Percentiles rank a stretch among this genome's conserved stretches.
Conservation (phyloP, 2,113 vertebrate genomes). For the Cavia aperea region DNA sequence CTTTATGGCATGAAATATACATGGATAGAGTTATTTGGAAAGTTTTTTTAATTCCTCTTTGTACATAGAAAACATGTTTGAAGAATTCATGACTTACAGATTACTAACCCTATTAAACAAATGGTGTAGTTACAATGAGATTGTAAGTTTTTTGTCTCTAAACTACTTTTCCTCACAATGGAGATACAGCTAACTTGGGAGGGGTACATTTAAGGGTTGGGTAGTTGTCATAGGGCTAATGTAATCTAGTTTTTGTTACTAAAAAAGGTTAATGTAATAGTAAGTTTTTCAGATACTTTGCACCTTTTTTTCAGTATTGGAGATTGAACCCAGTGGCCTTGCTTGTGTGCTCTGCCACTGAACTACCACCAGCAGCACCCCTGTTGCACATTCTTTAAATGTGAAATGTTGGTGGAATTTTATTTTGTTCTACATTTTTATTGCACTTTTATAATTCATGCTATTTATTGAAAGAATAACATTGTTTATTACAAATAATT, state of each 20-base stretch:
- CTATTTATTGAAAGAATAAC: slow-evolving; percentile 50
- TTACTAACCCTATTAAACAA: not conserved
- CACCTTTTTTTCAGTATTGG: not conserved
- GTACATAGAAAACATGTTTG: not conserved
- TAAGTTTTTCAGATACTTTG: not conserved
- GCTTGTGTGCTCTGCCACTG: not conserved
- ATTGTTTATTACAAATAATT: slow-evolving; percentile 49
- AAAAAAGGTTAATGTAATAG: not conserved
- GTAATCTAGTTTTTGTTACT: not conserved
- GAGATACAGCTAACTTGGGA: not conserved
- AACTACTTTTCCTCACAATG: not conserved
- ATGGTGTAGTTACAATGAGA: not conserved
- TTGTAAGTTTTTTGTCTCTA: not conserved
- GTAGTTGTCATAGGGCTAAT: not conserved
- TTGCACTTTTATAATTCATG: not conserved
- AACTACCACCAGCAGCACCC: not conserved
- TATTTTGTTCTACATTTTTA: not conserved
- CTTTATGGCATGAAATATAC: not conserved
- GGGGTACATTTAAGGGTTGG: slow-evolving; percentile 3
- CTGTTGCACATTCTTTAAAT: not conserved
- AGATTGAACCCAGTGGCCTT: not conserved
- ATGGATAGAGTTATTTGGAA: not conserved
- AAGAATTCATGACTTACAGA: not conserved
- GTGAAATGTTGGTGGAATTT: slow-evolving; percentile 12
- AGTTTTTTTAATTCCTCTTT: not conserved